Evolutionary conservation across 2,888 invertebrate species (phyloP).

Genomic region (Ephialtes manifestator): DNA sequence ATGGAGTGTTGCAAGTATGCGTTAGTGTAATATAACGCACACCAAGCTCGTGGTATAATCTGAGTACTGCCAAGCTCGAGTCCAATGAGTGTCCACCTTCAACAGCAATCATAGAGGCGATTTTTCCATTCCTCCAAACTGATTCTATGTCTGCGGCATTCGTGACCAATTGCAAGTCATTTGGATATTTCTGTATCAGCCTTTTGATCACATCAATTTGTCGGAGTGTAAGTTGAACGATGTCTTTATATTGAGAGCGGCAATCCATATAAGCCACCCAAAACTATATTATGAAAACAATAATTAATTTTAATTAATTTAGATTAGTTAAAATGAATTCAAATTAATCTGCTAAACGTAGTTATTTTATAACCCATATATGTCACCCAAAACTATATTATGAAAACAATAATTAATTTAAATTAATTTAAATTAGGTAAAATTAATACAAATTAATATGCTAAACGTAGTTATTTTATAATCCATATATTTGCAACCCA

Average conservation of each 20-base stretch:
- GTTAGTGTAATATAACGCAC: conserved; percentile 89
- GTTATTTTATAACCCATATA: too few relatives aligned
- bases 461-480: too few relatives aligned
- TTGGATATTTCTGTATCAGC: conserved; percentile 85
- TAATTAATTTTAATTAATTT: too few relatives aligned
- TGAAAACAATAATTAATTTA: too few relatives aligned
- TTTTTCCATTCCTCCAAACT: conserved; percentile 85
- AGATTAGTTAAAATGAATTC: too few relatives aligned
- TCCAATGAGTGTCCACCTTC: conserved; percentile 89
- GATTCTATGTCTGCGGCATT: conserved; percentile 82
- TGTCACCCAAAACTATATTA: too few relatives aligned
- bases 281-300: conserved; percentile 86
- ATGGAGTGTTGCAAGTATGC: conserved; percentile 89
- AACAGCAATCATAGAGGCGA: conserved; percentile 88
- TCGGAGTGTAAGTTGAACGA: conserved; percentile 87
- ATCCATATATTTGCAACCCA: too few relatives aligned
- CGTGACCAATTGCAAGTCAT: conserved; percentile 84
- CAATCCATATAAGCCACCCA: conserved; percentile 89
- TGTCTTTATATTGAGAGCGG: conserved; percentile 87
- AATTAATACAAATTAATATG: too few relatives aligned
- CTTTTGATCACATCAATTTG: conserved; percentile 89
- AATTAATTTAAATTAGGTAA: too few relatives aligned
- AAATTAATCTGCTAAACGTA: too few relatives aligned
- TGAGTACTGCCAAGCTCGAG: conserved; percentile 87
- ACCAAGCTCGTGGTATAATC: conserved; percentile 88